Evolutionary conservation across 2,888 invertebrate species (phyloP), one percentile per base, ranked within the genome.

Genomic region (Leucozona laternaria): DNA sequence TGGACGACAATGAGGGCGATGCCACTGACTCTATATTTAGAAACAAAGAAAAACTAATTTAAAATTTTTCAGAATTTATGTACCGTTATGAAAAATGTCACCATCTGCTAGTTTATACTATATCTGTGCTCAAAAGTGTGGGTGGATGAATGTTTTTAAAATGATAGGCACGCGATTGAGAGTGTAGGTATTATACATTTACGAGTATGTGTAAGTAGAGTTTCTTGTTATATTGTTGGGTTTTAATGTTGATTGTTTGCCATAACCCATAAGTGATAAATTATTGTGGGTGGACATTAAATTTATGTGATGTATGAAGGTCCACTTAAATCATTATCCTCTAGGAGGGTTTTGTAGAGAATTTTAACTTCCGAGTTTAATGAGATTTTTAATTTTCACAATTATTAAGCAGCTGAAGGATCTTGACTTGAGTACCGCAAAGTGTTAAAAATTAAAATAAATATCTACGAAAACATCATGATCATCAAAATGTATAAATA

Each of bases 1-100:
- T 5, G 4, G 48, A 73, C 57, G 71, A 75, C 83, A 79, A 55
- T 83, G 28, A 43, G 70, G 57, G 62, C 75, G 57, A 64, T 66
- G 8, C 7, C 17, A 43, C 15, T 13, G 37, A 70, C 66, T 77
- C 25, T 79, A 86, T 82, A 58, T 86, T 82, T 79, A 82, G 86
- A 86, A 79, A 86, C 82, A 82, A 86, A 66, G 70, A 79, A 79
- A 86, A 86, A 75, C 82, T 81, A 82, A 82, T 82, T 86, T 86
- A 82, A 68, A 34, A 79, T 82, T 86, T 86, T 86, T 75, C 50
- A 71, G 75, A 86, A 86, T 86, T 86, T 86, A 86, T 86, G 86
- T 82, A 86, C 82, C 86, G 86, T 82, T 86, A 86, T 86, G 82
- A 82, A 86, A 79, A 86, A 79, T 79, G 73, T 48, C 86, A 71